Evolutionary conservation across 2,113 vertebrate genomes (phyloP).

Genomic region (Danio rerio): GRCz12tu NC_133197.1:5424001-5424500

Average conservation of each 20-base stretch:
- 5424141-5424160: conserved; percentile 22
- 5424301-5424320: too few species aligned
- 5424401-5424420: too few species aligned
- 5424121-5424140: background rate
- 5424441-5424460: too few species aligned
- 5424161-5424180: background rate
- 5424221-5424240: background rate
- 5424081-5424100: background rate
- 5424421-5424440: too few species aligned
- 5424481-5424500: too few species aligned
- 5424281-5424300: background rate
- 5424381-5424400: too few species aligned
- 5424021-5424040: background rate
- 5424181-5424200: background rate
- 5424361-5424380: too few species aligned
- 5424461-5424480: too few species aligned
- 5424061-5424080: background rate
- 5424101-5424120: too few species aligned
- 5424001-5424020: background rate
- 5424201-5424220: background rate
- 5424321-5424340: too few species aligned
- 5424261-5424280: background rate
- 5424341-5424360: too few species aligned
- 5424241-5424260: background rate
- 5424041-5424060: background rate